Conservation (phyloP, 2,797 vertebrate species). For the Helicolenus hilgendorfi region DNA sequence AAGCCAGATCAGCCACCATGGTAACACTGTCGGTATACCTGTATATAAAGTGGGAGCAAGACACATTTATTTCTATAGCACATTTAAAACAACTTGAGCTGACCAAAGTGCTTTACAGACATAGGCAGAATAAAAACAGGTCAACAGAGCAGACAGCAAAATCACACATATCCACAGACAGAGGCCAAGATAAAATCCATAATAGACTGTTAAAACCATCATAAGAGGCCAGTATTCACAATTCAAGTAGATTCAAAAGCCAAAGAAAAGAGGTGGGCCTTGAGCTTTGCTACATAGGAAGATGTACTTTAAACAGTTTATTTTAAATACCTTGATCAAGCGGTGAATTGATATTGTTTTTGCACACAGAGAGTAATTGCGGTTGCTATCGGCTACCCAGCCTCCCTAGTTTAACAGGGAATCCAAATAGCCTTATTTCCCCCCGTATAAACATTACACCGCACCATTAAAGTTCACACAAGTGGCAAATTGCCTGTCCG, state of each 20-base stretch:
- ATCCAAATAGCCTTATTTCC: slow-evolving; percentile 27
- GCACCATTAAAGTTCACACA: slow-evolving; percentile 61
- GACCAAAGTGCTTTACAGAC: too few relatives aligned
- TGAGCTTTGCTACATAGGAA: background rate
- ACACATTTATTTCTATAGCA: too few relatives aligned
- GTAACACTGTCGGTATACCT: background rate
- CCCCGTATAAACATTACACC: slow-evolving; percentile 24
- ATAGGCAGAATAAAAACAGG: too few relatives aligned
- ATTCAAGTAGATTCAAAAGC: too few relatives aligned
- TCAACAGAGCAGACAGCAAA: too few relatives aligned
- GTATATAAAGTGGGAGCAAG: background rate
- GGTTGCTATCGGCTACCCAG: background rate
- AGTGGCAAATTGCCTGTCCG: slow-evolving; percentile 70
- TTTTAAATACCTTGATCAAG: slow-evolving; percentile 12
- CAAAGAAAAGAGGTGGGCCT: too few relatives aligned
- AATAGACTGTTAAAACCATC: too few relatives aligned
- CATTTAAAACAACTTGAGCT: too few relatives aligned
- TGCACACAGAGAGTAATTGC: background rate
- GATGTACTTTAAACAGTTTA: background rate
- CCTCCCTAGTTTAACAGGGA: slow-evolving; percentile 12
- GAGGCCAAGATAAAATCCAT: too few relatives aligned
- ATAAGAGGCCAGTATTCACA: too few relatives aligned
- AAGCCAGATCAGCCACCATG: background rate
- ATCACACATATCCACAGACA: too few relatives aligned
- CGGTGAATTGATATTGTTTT: background rate